These are phyloP conservation scores for Alosa alosa DNA, from an alignment of 2,113 vertebrate genomes.

Conservation along the genomic window DNA sequence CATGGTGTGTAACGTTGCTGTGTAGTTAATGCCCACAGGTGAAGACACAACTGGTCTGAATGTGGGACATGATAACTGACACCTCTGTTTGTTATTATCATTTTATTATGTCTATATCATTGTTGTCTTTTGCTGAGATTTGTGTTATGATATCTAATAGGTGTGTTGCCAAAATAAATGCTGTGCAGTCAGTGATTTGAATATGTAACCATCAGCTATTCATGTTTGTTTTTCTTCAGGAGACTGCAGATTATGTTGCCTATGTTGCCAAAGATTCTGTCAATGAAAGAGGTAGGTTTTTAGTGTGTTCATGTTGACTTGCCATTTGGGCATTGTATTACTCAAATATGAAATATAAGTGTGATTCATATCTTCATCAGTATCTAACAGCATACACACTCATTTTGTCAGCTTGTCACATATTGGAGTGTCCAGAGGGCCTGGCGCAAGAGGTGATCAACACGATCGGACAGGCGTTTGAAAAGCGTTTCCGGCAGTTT, in stretches of 20 bases:
- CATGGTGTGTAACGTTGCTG: conserved; percentile 25
- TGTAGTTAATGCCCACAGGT: conserved; percentile 39
- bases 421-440: conserved; percentile 83
- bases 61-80: background rate
- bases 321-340: background rate
- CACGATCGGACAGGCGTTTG: conserved; percentile 89
- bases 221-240: conserved; percentile 67
- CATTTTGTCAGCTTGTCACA: conserved; percentile 81
- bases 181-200: background rate
- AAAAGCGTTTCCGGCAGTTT: conserved; percentile 87
- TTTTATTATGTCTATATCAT: background rate
- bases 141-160: background rate
- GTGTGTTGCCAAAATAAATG: background rate
- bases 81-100: background rate
- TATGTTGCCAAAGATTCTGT: conserved; percentile 91
- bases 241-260: conserved; percentile 87
- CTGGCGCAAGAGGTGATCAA: conserved; percentile 83
- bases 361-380: background rate
- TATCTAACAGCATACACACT: background rate
- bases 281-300: conserved; percentile 84
- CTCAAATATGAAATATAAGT: background rate
- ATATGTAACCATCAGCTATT: background rate
- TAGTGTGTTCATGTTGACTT: background rate
- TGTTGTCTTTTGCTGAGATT: background rate
- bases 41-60: background rate